phyloP scores from a whole-genome alignment of 1,140 invertebrate species.

The Nephotettix cincticeps region DNA sequence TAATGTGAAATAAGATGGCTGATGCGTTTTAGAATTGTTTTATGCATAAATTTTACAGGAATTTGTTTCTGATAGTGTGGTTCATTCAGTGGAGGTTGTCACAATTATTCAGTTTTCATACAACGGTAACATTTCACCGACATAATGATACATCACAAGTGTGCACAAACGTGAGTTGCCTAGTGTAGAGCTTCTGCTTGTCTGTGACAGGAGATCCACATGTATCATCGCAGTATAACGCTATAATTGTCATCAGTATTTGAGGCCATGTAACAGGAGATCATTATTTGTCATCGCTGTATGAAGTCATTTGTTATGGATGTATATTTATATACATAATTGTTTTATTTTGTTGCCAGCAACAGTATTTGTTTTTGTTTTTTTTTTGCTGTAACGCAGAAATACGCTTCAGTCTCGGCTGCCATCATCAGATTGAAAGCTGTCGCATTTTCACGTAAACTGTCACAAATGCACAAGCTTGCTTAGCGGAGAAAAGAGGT shows the following conservation, averaged over 20 bases:
- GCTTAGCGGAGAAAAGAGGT: neutral
- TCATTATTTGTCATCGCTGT: no score
- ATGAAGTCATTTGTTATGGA: neutral
- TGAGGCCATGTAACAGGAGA: no score
- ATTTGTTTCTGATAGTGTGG: no score
- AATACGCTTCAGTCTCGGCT: neutral
- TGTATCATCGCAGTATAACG: no score
- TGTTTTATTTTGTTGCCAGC: neutral
- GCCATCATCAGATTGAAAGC: neutral
- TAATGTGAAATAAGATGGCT: neutral
- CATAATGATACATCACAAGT: conserved; percentile 2
- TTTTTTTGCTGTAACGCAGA: neutral
- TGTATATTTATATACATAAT: no score
- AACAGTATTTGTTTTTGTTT: neutral
- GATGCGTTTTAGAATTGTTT: no score
- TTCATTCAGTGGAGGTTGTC: no score
- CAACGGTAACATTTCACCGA: conserved; percentile 1
- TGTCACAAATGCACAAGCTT: conserved; percentile 17
- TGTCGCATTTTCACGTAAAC: neutral
- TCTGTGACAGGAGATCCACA: no score
- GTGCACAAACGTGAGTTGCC: no score
- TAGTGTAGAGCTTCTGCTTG: no score
- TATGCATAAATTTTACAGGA: no score
- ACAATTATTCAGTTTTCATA: no score
- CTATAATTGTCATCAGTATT: neutral